Conservation (phyloP, 1,140 invertebrate species). For the Cherax destructor region DNA sequence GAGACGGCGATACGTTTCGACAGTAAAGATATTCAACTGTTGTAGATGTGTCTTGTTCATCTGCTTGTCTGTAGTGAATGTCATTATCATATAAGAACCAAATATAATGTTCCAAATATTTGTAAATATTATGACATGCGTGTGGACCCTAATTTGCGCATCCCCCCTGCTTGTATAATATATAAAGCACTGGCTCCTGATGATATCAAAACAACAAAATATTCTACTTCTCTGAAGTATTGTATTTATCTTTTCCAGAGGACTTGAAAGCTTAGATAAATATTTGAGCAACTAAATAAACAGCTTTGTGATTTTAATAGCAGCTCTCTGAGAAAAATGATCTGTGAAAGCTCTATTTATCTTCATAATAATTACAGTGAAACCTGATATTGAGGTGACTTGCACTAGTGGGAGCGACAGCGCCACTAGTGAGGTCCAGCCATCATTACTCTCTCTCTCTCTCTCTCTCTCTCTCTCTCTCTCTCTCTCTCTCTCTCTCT, state of each 20-base stretch:
- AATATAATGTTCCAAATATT: too few species aligned
- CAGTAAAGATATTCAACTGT: too few species aligned
- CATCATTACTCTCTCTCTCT: background rate
- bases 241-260: background rate
- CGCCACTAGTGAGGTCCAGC: background rate
- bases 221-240: background rate
- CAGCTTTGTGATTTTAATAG: background rate
- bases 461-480: background rate
- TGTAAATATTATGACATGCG: too few species aligned
- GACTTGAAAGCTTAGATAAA: background rate
- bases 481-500: too few species aligned
- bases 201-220: too few species aligned
- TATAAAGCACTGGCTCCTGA: too few species aligned
- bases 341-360: background rate
- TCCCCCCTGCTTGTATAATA: too few species aligned
- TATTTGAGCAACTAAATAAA: background rate
- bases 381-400: background rate
- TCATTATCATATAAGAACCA: too few species aligned
- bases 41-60: too few species aligned
- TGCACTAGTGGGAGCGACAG: background rate
- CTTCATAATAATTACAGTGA: background rate
- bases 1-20: too few species aligned
- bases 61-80: too few species aligned
- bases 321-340: background rate
- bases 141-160: too few species aligned